These are phyloP conservation scores for Sebastes steindachneri DNA, from an alignment of 2,797 vertebrate species.

Conservation along the genomic window DNA sequence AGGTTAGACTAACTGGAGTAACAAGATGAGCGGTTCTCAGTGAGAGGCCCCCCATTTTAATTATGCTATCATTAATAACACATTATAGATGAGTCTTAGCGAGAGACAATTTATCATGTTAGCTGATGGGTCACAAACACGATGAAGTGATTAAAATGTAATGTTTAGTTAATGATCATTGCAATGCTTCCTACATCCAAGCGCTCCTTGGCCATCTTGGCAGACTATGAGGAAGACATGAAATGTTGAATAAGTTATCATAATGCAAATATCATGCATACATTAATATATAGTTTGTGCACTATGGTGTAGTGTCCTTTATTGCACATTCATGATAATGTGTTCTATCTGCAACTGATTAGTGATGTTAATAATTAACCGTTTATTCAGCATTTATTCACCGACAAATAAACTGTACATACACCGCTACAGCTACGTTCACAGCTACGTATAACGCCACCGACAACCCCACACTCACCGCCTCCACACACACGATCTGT, in stretches of 20 bases:
- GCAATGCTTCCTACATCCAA: slow-evolving; percentile 8
- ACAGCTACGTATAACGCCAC: too few relatives aligned
- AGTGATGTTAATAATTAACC: too few relatives aligned
- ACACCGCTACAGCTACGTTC: too few relatives aligned
- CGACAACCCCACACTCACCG: too few relatives aligned
- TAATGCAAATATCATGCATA: not conserved
- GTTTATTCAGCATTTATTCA: too few relatives aligned
- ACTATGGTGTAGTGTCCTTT: not conserved
- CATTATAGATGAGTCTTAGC: slow-evolving; percentile 59
- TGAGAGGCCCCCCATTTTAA: slow-evolving; percentile 37
- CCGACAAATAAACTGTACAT: too few relatives aligned
- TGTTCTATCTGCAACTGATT: not conserved
- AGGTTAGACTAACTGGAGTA: slow-evolving; percentile 28
- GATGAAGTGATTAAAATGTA: slow-evolving; percentile 64
- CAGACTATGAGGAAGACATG: not conserved
- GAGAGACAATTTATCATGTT: slow-evolving; percentile 60
- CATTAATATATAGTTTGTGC: not conserved
- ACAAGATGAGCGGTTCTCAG: slow-evolving; percentile 24
- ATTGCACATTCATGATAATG: not conserved
- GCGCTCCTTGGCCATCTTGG: not conserved
- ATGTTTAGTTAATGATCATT: slow-evolving; percentile 63
- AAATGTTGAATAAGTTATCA: not conserved
- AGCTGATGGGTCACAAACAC: slow-evolving; percentile 56
- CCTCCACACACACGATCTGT: too few relatives aligned
- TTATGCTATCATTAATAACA: slow-evolving; percentile 62